A percentile compares a stretch with the other conserved stretches of the same genome.
Evolutionary conservation across 2,888 invertebrate genomes (phyloP).

Genomic region (Maniola hyperantus): DNA sequence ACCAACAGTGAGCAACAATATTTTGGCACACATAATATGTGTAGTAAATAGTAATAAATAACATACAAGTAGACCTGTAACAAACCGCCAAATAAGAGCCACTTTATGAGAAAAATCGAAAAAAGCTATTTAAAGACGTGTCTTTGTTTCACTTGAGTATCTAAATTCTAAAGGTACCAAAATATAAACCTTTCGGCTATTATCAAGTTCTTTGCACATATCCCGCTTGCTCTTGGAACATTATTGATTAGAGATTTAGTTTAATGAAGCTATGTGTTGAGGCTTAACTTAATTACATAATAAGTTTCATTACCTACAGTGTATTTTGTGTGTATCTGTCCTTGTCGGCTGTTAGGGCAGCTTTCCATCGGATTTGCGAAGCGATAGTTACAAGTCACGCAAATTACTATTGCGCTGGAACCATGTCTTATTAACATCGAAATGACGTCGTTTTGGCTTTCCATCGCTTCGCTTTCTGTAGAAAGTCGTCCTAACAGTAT

Average conservation of each 20-base stretch:
- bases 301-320: constrained; percentile 27
- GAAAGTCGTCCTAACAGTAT: background rate
- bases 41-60: no score
- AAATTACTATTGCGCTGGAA: no score
- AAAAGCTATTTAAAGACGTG: background rate
- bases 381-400: no score
- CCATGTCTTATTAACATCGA: no score
- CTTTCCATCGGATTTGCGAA: background rate
- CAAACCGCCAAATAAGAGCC: no score
- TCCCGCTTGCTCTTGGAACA: constrained; percentile 1
- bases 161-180: no score
- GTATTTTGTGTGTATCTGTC: constrained; percentile 30
- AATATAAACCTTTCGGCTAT: background rate
- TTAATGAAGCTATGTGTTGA: constrained; percentile 18
- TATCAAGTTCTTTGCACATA: background rate
- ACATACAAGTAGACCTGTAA: no score
- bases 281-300: constrained; percentile 34
- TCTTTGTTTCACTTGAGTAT: background rate
- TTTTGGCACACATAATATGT: background rate
- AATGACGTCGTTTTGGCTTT: no score
- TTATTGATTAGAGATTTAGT: constrained; percentile 10
- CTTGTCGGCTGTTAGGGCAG: constrained; percentile 11
- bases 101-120: background rate
- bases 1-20: no score
- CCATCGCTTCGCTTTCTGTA: background rate